These are phyloP conservation scores for Alectoris magna DNA, from an alignment of 2,797 vertebrate species.

Conservation along the genomic window DNA sequence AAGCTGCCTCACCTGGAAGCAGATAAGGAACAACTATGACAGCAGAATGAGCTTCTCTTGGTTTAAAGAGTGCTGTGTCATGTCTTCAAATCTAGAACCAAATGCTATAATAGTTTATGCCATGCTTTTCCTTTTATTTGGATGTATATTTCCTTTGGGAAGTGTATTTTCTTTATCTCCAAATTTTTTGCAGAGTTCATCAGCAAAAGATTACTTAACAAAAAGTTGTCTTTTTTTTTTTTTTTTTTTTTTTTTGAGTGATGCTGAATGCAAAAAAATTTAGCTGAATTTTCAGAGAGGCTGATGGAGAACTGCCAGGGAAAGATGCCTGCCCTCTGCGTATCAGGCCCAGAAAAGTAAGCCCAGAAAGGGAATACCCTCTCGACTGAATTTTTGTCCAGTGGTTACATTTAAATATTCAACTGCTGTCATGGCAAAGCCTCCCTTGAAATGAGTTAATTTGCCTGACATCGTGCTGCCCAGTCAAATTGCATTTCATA, in stretches of 20 bases:
- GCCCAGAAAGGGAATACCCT: neutral
- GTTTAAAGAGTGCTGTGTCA: neutral
- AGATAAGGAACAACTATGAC: neutral
- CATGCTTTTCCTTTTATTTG: neutral
- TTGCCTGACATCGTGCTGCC: neutral
- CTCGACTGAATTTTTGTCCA: neutral
- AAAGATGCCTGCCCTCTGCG: neutral
- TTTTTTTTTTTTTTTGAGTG: neutral
- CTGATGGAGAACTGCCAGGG: neutral
- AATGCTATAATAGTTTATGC: neutral
- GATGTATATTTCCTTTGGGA: neutral
- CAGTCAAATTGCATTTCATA: constrained; percentile 8
- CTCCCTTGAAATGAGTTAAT: neutral
- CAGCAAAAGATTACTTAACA: neutral
- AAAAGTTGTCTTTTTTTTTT: neutral
- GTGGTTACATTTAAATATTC: neutral
- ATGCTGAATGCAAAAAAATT: neutral
- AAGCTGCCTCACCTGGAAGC: neutral
- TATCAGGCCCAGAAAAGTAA: neutral
- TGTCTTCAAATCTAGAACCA: neutral
- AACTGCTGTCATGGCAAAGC: neutral
- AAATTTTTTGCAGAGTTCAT: neutral
- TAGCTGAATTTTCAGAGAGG: neutral
- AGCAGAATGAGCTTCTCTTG: neutral
- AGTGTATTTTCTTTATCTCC: neutral